phyloP scores from a whole-genome alignment of 2,797 vertebrate species.

The Phoeniculus purpureus region DNA sequence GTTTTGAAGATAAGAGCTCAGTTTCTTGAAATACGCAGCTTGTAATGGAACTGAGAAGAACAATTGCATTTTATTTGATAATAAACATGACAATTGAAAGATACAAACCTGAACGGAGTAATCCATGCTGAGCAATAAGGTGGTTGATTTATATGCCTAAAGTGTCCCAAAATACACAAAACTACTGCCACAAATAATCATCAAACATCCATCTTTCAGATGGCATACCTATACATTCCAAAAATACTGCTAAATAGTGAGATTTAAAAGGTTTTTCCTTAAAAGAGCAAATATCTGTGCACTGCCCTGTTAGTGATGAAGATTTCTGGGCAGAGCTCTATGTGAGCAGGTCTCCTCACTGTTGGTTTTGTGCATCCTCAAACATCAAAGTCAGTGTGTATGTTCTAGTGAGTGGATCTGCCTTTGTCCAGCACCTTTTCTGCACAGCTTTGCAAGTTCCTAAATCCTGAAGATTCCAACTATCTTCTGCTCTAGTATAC shows the following conservation, averaged over 20 bases:
- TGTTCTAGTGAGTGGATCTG: accelerated
- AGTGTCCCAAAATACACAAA: neutral
- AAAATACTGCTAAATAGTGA: neutral
- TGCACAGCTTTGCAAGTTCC: neutral
- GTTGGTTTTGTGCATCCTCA: neutral
- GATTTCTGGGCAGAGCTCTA: neutral
- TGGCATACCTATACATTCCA: neutral
- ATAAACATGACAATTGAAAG: neutral
- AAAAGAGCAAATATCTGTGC: neutral
- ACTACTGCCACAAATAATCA: neutral
- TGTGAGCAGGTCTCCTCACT: neutral
- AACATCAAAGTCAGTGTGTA: neutral
- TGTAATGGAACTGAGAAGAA: neutral
- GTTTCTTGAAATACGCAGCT: neutral
- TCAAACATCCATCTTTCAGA: neutral
- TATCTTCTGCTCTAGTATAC: neutral
- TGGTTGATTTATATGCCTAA: neutral
- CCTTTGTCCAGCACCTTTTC: neutral
- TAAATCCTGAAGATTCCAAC: neutral
- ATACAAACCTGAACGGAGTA: neutral
- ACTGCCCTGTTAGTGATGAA: neutral
- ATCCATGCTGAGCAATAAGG: neutral
- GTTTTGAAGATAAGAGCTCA: neutral
- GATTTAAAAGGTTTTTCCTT: neutral
- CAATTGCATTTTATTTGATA: neutral